Evolutionary conservation across 2,888 invertebrate genomes (phyloP).

Genomic region (Drosophila mettleri): DNA sequence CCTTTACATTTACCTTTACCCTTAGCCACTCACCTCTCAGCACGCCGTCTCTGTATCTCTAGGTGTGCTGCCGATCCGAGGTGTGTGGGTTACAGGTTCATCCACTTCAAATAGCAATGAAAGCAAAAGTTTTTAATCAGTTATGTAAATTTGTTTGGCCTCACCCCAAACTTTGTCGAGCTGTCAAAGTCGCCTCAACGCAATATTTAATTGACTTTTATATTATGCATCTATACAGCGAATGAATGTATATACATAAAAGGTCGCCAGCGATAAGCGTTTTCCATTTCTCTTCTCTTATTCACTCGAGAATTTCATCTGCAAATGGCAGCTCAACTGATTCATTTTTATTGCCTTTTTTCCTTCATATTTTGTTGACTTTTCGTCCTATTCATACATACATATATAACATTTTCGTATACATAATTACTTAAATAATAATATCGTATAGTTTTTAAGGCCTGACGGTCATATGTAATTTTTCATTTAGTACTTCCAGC

Average conservation of each 20-base stretch:
- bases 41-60: background rate
- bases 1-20: constrained; percentile 27
- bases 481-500: constrained; percentile 8
- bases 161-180: constrained; percentile 41
- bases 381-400: background rate
- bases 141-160: constrained; percentile 74
- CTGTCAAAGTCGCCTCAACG: constrained; percentile 44
- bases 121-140: constrained; percentile 76
- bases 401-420: background rate
- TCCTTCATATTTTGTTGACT: background rate
- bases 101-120: constrained; percentile 54
- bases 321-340: constrained; percentile 40
- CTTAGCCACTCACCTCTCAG: background rate
- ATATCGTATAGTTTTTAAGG: background rate
- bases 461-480: constrained; percentile 12
- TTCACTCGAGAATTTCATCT: constrained; percentile 13
- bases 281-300: constrained; percentile 1
- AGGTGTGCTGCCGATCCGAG: background rate
- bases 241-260: background rate
- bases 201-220: constrained; percentile 66
- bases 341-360: constrained; percentile 32
- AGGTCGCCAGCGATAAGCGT: constrained; percentile 10
- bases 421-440: constrained; percentile 15
- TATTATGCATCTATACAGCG: constrained; percentile 46
- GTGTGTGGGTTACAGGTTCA: constrained; percentile 7